phyloP scores from a whole-genome alignment of 2,797 vertebrate genomes.

The Sebastes minor region DNA sequence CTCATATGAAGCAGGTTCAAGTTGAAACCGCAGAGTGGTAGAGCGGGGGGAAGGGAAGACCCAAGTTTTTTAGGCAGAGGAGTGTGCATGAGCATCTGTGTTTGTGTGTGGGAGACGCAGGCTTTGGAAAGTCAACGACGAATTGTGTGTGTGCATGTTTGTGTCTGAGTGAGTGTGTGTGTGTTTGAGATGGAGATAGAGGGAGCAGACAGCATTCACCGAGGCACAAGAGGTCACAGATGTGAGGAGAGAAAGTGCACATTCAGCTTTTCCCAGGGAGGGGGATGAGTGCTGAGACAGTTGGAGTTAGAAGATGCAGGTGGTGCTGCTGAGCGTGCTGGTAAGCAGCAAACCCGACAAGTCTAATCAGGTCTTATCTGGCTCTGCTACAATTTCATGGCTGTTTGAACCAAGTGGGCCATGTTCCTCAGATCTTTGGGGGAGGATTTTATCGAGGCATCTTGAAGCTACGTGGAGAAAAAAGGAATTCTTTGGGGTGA shows the following conservation, averaged over 20 bases:
- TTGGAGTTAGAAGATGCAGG: constrained; percentile 62
- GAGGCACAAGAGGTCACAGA: constrained; percentile 51
- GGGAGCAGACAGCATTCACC: constrained; percentile 35
- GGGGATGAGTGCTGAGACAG: constrained; percentile 22
- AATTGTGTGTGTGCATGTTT: constrained; percentile 1
- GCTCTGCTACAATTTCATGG: constrained; percentile 80
- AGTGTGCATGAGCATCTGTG: constrained; percentile 1
- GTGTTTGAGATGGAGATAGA: constrained; percentile 36
- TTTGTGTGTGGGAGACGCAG: neutral
- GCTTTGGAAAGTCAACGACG: neutral
- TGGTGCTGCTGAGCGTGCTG: constrained; percentile 61
- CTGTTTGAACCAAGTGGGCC: constrained; percentile 86
- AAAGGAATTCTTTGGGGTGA: constrained; percentile 1
- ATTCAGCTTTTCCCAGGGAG: constrained; percentile 66
- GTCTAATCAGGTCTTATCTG: constrained; percentile 84
- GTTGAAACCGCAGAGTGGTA: constrained; percentile 49
- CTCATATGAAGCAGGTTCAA: constrained; percentile 57
- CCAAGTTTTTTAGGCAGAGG: constrained; percentile 7
- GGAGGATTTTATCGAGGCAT: constrained; percentile 72
- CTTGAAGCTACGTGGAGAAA: constrained; percentile 26
- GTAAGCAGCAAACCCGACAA: constrained; percentile 69
- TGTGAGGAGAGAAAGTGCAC: constrained; percentile 61
- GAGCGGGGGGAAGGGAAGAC: constrained; percentile 15
- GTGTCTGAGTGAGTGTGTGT: constrained; percentile 10
- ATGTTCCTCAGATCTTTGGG: constrained; percentile 73